phyloP scores from a whole-genome alignment of 2,797 vertebrate genomes.

The Remorina albescens region DNA sequence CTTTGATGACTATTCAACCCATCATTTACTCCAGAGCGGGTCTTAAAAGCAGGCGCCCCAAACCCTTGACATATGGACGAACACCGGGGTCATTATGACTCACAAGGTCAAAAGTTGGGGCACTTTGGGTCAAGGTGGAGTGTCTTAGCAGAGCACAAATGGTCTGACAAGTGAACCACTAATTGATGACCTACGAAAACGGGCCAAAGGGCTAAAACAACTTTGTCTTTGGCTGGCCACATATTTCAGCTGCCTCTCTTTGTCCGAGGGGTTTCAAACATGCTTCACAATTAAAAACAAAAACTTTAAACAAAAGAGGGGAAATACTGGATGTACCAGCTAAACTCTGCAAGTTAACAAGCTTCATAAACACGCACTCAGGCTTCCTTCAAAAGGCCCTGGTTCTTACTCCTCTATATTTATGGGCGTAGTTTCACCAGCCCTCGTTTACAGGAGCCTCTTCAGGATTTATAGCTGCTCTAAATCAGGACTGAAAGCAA shows the following conservation, averaged over 20 bases:
- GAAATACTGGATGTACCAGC: constrained; percentile 45
- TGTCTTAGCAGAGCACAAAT: constrained; percentile 53
- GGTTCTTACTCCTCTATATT: constrained; percentile 79
- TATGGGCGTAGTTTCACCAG: constrained; percentile 76
- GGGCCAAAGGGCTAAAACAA: constrained; percentile 15
- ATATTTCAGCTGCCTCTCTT: constrained; percentile 6
- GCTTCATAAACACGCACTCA: constrained; percentile 71
- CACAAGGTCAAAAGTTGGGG: constrained; percentile 74
- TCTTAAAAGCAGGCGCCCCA: constrained; percentile 37
- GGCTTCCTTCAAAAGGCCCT: constrained; percentile 68
- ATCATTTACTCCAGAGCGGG: constrained; percentile 54
- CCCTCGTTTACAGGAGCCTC: constrained; percentile 77
- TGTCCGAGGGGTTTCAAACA: constrained; percentile 18
- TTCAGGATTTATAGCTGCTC: constrained; percentile 80
- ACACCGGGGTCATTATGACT: constrained; percentile 73
- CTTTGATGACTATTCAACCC: constrained; percentile 43
- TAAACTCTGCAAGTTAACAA: constrained; percentile 66
- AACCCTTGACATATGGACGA: constrained; percentile 64
- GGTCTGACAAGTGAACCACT: constrained; percentile 41
- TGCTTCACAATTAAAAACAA: constrained; percentile 26
- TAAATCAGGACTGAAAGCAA: constrained; percentile 79
- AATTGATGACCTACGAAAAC: constrained; percentile 30
- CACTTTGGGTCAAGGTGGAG: constrained; percentile 57
- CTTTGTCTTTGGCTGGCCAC: constrained; percentile 21
- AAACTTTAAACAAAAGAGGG: constrained; percentile 37